Percentiles rank a stretch among this genome's conserved stretches.
Conservation (phyloP, 2,113 vertebrate genomes). For the Acanthisitta chloris region DNA sequence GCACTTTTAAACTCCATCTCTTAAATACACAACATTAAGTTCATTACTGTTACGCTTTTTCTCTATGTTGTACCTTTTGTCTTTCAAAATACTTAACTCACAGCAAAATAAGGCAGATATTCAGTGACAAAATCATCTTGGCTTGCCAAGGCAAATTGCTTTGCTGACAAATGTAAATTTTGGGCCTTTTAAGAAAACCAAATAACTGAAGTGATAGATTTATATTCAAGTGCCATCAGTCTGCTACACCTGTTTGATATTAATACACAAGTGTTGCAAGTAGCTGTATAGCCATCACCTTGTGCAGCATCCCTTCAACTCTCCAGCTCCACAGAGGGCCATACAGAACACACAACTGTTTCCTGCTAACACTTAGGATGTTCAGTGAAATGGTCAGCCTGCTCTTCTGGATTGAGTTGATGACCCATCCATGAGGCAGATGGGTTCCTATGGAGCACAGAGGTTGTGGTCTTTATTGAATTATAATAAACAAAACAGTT, state of each 20-base stretch:
- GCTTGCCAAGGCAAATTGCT: not conserved
- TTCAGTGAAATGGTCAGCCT: not conserved
- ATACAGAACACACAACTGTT: fast-evolving
- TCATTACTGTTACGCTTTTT: not conserved
- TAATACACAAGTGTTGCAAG: not conserved
- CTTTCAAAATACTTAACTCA: not conserved
- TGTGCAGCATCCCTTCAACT: not conserved
- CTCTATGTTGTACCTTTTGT: not conserved
- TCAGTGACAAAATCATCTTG: not conserved
- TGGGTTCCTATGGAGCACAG: not conserved
- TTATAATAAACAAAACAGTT: not conserved
- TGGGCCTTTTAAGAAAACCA: not conserved
- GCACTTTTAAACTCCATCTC: not conserved
- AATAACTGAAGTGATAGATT: not conserved
- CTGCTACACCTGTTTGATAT: not conserved
- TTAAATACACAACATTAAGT: not conserved
- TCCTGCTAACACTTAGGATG: not conserved
- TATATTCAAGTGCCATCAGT: not conserved
- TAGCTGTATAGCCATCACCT: not conserved
- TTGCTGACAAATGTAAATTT: not conserved
- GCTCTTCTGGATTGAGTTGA: not conserved
- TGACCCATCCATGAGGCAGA: not conserved
- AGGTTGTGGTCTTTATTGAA: not conserved
- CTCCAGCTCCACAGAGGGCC: not conserved
- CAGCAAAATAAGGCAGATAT: not conserved